phyloP scores from a whole-genome alignment of 2,797 vertebrate genomes.

The Lutjanus argentimaculatus region DNA sequence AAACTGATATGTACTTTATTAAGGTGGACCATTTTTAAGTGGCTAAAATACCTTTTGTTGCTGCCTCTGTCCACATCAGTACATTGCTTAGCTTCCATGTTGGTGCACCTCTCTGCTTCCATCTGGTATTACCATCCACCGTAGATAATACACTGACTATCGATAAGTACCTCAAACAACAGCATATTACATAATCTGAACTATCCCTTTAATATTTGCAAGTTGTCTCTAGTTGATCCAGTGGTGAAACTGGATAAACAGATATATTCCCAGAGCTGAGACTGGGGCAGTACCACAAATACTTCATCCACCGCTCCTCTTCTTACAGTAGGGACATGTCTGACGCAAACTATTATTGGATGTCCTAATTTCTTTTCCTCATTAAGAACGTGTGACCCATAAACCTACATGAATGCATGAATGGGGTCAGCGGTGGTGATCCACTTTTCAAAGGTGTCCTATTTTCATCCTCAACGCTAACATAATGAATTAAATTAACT shows the following conservation, averaged over 20 bases:
- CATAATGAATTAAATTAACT: background rate
- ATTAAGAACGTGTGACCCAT: slow-evolving; percentile 54
- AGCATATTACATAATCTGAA: too few relatives aligned
- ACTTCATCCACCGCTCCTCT: background rate
- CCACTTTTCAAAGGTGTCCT: slow-evolving; percentile 26
- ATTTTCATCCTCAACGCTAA: slow-evolving; percentile 36
- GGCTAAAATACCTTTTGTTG: too few relatives aligned
- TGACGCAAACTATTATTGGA: slow-evolving; percentile 34
- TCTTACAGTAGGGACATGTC: slow-evolving; percentile 20
- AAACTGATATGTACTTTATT: too few relatives aligned
- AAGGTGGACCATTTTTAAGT: too few relatives aligned
- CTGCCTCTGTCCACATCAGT: too few relatives aligned
- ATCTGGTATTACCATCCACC: too few relatives aligned
- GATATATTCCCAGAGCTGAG: slow-evolving; percentile 17
- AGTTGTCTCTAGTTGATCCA: slow-evolving; percentile 38
- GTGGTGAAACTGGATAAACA: slow-evolving; percentile 32
- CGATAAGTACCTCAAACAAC: too few relatives aligned
- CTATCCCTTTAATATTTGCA: background rate
- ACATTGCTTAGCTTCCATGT: too few relatives aligned
- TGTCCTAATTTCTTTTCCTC: slow-evolving; percentile 59
- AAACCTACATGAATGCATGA: slow-evolving; percentile 44
- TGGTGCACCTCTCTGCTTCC: too few relatives aligned
- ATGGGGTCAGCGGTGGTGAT: slow-evolving; percentile 32
- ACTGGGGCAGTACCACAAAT: background rate
- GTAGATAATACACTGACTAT: too few relatives aligned